A percentile compares a stretch with the other conserved stretches of the same genome.
Evolutionary conservation across 2,113 vertebrate genomes (phyloP).

Genomic region (Myrmecophaga tridactyla): DNA sequence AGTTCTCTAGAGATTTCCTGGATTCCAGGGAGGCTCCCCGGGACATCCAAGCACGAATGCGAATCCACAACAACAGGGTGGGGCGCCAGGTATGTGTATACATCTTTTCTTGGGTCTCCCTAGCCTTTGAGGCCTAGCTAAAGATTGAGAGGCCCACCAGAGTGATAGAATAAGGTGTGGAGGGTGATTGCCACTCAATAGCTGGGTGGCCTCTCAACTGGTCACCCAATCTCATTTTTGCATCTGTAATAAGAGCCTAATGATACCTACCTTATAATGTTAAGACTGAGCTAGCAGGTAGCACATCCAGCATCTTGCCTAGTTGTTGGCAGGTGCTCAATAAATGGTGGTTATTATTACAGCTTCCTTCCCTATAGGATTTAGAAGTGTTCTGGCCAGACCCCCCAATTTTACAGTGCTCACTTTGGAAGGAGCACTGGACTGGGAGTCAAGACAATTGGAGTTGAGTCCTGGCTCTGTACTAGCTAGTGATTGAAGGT

Average conservation of each 20-base stretch:
- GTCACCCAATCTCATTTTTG: neutral
- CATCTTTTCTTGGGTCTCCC: neutral
- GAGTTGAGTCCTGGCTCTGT: neutral
- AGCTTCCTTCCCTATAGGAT: neutral
- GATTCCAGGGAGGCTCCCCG: constrained; percentile 90
- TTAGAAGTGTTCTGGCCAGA: neutral
- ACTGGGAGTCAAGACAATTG: neutral
- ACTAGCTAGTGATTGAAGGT: neutral
- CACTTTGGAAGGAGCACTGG: constrained; percentile 37
- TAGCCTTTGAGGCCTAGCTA: neutral
- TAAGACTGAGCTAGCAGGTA: constrained; percentile 25
- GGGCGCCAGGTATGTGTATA: constrained; percentile 88
- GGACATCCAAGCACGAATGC: constrained; percentile 94
- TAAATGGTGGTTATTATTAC: neutral
- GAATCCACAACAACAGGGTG: constrained; percentile 93
- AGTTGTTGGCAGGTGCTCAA: neutral
- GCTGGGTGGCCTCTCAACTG: neutral
- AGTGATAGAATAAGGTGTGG: neutral
- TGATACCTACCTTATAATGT: neutral
- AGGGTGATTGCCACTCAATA: neutral
- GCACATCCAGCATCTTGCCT: neutral
- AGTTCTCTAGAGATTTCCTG: constrained; percentile 93
- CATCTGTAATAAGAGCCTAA: neutral
- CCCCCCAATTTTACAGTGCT: neutral
- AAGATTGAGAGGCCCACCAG: neutral